Evolutionary conservation across 1,140 invertebrate genomes (phyloP).

Genomic region (Drosophila suzukii): DNA sequence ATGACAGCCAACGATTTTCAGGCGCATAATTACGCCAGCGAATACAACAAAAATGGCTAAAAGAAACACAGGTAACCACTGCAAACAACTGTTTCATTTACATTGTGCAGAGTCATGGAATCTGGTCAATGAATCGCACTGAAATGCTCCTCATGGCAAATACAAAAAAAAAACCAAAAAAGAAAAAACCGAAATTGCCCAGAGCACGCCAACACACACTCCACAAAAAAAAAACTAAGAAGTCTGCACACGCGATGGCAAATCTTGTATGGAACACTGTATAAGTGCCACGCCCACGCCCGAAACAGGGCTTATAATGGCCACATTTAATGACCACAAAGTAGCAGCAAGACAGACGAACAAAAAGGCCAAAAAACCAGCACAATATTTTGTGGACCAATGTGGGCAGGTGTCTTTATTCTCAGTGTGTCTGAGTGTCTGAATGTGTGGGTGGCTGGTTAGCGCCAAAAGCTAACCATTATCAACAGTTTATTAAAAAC

Average conservation of each 20-base stretch:
- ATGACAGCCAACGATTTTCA: conserved; percentile 63
- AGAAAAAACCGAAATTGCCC: conserved; percentile 42
- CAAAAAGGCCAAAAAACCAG: conserved; percentile 14
- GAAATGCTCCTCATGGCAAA: conserved; percentile 35
- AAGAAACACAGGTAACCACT: conserved; percentile 12
- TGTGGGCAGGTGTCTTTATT: conserved; percentile 46
- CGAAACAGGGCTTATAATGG: conserved; percentile 40
- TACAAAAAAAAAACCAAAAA: neutral
- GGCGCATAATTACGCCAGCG: conserved; percentile 57
- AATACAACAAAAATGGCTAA: conserved; percentile 15
- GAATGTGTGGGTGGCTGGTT: conserved; percentile 19
- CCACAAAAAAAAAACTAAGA: conserved; percentile 13
- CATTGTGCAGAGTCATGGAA: conserved; percentile 73
- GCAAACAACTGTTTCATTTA: conserved; percentile 52
- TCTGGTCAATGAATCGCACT: conserved; percentile 76
- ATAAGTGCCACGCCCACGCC: conserved; percentile 47
- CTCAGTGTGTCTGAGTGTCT: neutral
- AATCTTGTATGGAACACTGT: conserved; percentile 20
- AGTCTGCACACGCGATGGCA: conserved; percentile 45
- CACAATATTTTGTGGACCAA: conserved; percentile 10
- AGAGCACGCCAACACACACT: conserved; percentile 52
- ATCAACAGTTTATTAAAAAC: conserved; percentile 66
- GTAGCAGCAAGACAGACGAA: conserved; percentile 14
- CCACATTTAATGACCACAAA: conserved; percentile 45
- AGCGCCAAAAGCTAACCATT: conserved; percentile 61